A percentile compares a stretch with the other conserved stretches of the same genome.
These are phyloP conservation scores for Bombus impatiens DNA, from an alignment of 1,140 invertebrate species.

Conservation along the genomic window DNA sequence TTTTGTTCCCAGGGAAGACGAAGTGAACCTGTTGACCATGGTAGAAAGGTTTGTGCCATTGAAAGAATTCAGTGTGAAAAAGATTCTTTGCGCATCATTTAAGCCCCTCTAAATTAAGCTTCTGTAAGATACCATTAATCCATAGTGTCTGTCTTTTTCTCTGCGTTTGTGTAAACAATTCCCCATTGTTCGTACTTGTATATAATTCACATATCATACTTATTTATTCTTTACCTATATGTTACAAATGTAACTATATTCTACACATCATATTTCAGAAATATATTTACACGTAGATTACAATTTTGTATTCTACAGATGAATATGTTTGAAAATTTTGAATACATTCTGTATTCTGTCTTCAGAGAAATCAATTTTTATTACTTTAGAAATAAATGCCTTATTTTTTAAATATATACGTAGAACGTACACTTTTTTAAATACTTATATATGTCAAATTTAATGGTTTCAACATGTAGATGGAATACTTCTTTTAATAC, in stretches of 20 bases:
- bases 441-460: too few relatives aligned
- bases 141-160: neutral
- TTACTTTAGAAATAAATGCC: too few relatives aligned
- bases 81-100: neutral
- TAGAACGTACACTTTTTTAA: too few relatives aligned
- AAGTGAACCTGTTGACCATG: conserved; percentile 69
- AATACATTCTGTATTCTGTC: too few relatives aligned
- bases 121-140: neutral
- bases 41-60: conserved; percentile 76
- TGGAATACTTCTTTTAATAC: too few relatives aligned
- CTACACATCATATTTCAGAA: too few relatives aligned
- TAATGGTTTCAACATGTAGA: too few relatives aligned
- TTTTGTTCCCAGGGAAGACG: conserved; percentile 68
- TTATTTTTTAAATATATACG: too few relatives aligned
- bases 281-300: too few relatives aligned
- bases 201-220: neutral
- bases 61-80: conserved; percentile 53
- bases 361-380: too few relatives aligned
- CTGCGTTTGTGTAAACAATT: neutral
- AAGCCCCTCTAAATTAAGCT: neutral
- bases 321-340: too few relatives aligned
- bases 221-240: neutral
- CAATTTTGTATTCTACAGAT: too few relatives aligned
- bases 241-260: neutral
- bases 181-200: neutral